Evolutionary conservation across 2,113 vertebrate genomes (phyloP).

Genomic region (Camelus bactrianus): DNA sequence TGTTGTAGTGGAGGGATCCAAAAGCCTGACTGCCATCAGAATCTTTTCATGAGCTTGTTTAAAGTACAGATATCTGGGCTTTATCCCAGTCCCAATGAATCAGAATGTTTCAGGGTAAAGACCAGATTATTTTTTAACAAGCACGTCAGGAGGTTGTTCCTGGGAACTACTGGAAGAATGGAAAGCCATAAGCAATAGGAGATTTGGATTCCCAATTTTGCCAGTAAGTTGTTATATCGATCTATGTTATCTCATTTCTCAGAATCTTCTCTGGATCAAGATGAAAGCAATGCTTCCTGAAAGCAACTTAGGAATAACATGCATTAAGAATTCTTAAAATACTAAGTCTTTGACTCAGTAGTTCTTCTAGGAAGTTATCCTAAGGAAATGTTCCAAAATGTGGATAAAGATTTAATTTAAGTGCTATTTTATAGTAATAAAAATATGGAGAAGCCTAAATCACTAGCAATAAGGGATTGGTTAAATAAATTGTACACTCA

Average conservation of each 20-base stretch:
- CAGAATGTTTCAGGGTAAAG: neutral
- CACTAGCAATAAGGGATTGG: neutral
- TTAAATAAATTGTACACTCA: neutral
- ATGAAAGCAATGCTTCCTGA: neutral
- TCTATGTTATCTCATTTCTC: neutral
- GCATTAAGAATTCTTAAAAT: neutral
- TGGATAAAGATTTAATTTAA: constrained; percentile 44
- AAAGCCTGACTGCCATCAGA: neutral
- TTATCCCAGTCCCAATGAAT: constrained; percentile 6
- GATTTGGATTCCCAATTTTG: neutral
- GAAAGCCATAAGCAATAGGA: neutral
- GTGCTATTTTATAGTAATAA: constrained; percentile 9
- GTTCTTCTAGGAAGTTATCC: neutral
- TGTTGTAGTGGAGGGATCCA: neutral
- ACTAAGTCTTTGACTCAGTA: neutral
- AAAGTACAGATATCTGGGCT: neutral
- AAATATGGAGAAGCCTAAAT: neutral
- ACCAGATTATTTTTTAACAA: neutral
- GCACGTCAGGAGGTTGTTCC: neutral
- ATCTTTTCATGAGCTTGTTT: neutral
- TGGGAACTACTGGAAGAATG: neutral
- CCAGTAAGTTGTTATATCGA: neutral
- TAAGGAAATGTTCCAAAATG: constrained; percentile 34
- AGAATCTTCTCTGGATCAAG: neutral
- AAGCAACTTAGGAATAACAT: neutral